Conservation (phyloP, 2,888 invertebrate species). For the Spicauda simplicius region DNA sequence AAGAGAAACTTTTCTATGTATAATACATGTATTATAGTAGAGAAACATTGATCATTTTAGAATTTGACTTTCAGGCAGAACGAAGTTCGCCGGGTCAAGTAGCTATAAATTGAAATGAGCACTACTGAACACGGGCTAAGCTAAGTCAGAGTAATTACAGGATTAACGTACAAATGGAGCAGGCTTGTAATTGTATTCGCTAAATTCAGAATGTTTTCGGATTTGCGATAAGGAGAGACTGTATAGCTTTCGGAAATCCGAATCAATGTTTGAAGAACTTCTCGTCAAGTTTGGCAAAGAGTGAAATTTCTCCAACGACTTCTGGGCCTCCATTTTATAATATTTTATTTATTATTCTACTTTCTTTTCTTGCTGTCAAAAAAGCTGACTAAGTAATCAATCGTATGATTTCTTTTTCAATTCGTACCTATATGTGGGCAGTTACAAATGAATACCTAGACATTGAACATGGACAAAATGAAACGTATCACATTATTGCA, state of each 20-base stretch:
- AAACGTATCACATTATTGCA: no score
- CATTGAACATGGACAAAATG: no score
- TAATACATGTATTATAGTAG: no score
- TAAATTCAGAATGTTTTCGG: conserved; percentile 49
- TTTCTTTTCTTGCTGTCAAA: not conserved
- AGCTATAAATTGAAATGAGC: no score
- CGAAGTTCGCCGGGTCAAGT: no score
- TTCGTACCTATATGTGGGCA: not conserved
- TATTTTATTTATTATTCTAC: not conserved
- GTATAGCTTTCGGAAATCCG: conserved; percentile 52
- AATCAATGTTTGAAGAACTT: conserved; percentile 38
- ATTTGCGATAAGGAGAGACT: conserved; percentile 63
- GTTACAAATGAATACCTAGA: no score
- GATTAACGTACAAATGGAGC: conserved; percentile 64
- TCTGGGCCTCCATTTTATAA: conserved; percentile 18
- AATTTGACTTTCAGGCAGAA: no score
- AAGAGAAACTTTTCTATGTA: no score
- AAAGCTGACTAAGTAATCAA: not conserved
- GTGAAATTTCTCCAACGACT: conserved; percentile 39
- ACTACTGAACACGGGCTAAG: no score
- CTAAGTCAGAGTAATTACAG: not conserved
- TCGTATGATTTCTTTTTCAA: not conserved
- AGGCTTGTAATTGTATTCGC: conserved; percentile 61
- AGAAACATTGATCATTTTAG: no score
- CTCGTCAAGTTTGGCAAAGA: conserved; percentile 52